A percentile compares a stretch with the other conserved stretches of the same genome.
These are phyloP conservation scores for Crypturellus tataupa DNA, from an alignment of 2,797 vertebrate genomes.

Conservation along the genomic window DNA sequence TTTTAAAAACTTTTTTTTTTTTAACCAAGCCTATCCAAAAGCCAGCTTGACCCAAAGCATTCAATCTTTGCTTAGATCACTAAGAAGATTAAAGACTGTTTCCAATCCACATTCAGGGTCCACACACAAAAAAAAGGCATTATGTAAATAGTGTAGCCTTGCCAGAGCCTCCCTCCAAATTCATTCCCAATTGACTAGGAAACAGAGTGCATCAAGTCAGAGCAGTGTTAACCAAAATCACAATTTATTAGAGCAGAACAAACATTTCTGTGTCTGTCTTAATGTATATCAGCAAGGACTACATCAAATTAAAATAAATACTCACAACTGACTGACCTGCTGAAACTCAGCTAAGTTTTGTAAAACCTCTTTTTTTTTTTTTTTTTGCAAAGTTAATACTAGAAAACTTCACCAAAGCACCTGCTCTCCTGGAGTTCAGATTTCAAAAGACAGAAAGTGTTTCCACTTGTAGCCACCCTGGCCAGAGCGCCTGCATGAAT, in stretches of 20 bases:
- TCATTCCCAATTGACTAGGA: slow-evolving; percentile 56
- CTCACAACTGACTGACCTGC: not conserved
- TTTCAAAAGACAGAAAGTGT: slow-evolving; percentile 39
- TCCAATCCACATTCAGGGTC: slow-evolving; percentile 64
- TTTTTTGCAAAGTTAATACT: not conserved
- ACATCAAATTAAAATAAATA: slow-evolving; percentile 12
- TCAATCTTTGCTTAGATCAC: slow-evolving; percentile 61
- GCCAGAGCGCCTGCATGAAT: not conserved
- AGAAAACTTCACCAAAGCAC: slow-evolving; percentile 18
- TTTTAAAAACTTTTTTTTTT: not conserved
- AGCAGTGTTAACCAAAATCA: slow-evolving; percentile 32
- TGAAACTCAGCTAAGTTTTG: not conserved
- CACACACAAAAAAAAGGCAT: slow-evolving; percentile 51
- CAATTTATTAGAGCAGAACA: slow-evolving; percentile 44
- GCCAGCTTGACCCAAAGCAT: slow-evolving; percentile 53
- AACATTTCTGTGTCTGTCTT: slow-evolving; percentile 34
- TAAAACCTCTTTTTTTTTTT: not conserved
- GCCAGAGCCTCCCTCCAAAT: slow-evolving; percentile 52
- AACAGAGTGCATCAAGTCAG: slow-evolving; percentile 35
- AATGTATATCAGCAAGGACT: not conserved
- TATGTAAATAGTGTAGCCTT: slow-evolving; percentile 66
- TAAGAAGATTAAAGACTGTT: slow-evolving; percentile 73
- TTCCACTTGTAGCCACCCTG: slow-evolving; percentile 6
- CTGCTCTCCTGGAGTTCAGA: not conserved
- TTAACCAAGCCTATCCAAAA: slow-evolving; percentile 20